Base-by-base conservation (phyloP, 2,113 vertebrate species). In the Phoxinus phoxinus region DNA sequence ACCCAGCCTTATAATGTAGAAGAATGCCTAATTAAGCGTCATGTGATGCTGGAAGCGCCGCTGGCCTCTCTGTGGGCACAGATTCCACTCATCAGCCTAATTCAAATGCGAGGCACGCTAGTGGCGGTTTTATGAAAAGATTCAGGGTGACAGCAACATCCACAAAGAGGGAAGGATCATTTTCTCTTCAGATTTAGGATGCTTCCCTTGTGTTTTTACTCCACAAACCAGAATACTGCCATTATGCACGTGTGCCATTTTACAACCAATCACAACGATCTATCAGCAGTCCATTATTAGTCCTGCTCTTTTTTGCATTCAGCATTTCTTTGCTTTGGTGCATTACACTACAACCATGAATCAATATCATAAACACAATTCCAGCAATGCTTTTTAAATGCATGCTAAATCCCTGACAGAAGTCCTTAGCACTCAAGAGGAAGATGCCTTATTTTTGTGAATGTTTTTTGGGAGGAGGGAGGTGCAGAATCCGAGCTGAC, bases 1-100 rank as follows among this genome's bases (percentile, higher is more conserved):
- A 56, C 74, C 83, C 91, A 93, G 61, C 84, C 21, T 83, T 59
- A 81, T 90, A 90, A 91, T 87, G 90, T 82, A 83, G 81, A 86
- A 87, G 87, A 92, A 91, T 89, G 88, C 81, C 87, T 91, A 92
- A 93, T 92, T 92, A 92, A 88, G 89, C 88, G 84, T 87, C 61
- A 90, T 90, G 89, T 88, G 84, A 86, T 82, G 86, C 71, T 92
- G 80, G 65, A 83, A 86, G 86, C 80, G 84, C 83, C 87, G 74
- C 76, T 76, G 84, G 88, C 71, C 87, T 85, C 86, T 84, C 76
- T 90, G 53, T 85, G 84, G 85, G 87, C 87, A 84, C 86, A 84
- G 90, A 91, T 81, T 32, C 88, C 88, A 88, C 81, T 90, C 84
- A 90, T 84, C 86, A 59, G 37, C 86, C 71, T 91, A 85, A 92